Evolutionary conservation across 2,797 vertebrate species (phyloP).

Genomic region (Tragelaphus oryx): DNA sequence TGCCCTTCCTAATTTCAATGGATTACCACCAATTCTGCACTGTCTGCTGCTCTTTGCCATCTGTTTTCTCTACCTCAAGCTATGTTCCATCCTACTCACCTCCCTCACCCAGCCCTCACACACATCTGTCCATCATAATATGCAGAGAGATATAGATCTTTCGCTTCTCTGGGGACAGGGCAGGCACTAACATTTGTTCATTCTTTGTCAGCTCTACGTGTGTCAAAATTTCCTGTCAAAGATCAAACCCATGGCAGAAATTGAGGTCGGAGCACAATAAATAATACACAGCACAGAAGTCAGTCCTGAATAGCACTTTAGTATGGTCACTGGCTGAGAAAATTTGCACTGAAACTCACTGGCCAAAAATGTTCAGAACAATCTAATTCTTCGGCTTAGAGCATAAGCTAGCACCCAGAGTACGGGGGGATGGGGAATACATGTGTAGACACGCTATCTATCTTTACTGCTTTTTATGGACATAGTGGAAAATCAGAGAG

Average conservation of each 20-base stretch:
- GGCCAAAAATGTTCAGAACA: neutral
- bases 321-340: neutral
- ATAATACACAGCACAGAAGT: neutral
- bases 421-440: no score
- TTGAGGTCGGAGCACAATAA: constrained; percentile 16
- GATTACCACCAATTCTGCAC: neutral
- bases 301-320: neutral
- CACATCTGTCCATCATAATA: neutral
- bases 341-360: constrained; percentile 2
- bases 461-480: neutral
- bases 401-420: neutral
- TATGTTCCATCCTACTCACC: neutral
- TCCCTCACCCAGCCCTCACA: neutral
- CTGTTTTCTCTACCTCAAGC: neutral
- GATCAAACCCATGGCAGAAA: constrained; percentile 1
- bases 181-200: neutral
- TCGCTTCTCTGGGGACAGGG: neutral
- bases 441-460: neutral
- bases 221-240: neutral
- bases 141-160: neutral
- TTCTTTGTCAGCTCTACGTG: neutral
- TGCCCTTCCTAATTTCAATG: neutral
- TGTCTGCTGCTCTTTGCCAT: neutral
- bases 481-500: neutral
- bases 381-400: neutral